Base-by-base conservation (phyloP, 1,140 invertebrate species). In the Paraescarpia echinospica region DNA sequence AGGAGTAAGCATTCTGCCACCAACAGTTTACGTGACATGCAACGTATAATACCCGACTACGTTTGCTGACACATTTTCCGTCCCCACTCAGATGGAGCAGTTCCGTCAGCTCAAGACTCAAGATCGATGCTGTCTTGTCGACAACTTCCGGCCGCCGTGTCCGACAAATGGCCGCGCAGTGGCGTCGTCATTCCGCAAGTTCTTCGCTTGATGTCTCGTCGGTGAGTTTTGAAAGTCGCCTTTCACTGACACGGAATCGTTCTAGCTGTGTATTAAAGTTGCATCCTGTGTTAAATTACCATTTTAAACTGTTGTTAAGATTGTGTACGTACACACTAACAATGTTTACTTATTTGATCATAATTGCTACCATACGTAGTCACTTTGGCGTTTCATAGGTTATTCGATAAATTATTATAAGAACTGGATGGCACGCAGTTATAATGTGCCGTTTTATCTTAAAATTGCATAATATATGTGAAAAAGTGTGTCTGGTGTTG, bases 121-220 rank as follows among this genome's bases (percentile, higher is more conserved):
- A 18, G 22, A 27, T 31, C 59, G 22, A 31, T 77, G 59, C 59
- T 77, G 59, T 18, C 90, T 90, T 34, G 90, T 90, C 2, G 35
- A 90, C n/a, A 90, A 90, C 90, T 90, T 4, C 90, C 90, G 90
- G 14, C 90, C 90, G 34, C 90, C 90, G 4, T 34, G 34, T 90
- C 90, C 90, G 34, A 34, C 35, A 34, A 90, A 90, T 1, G 90
- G n/a, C 33, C 90, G 90, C 27, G 12, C 33, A 31, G 90, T 90
- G 34, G 35, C 35, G 8, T 90, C 90, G 35, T 90, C 90, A 33
- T 90, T 90, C 90, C 33, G 90, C 33, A 90, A 90, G 35, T 90
- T 90, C 90, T 90, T 90, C n/a, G 90, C 35, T 90, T 90, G 22
- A 77, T 31, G 59, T 77, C 59, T 14, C 9, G 4, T 77, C 59